Evolutionary conservation across 2,797 vertebrate genomes (phyloP).

Genomic region (Cygnus olor): DNA sequence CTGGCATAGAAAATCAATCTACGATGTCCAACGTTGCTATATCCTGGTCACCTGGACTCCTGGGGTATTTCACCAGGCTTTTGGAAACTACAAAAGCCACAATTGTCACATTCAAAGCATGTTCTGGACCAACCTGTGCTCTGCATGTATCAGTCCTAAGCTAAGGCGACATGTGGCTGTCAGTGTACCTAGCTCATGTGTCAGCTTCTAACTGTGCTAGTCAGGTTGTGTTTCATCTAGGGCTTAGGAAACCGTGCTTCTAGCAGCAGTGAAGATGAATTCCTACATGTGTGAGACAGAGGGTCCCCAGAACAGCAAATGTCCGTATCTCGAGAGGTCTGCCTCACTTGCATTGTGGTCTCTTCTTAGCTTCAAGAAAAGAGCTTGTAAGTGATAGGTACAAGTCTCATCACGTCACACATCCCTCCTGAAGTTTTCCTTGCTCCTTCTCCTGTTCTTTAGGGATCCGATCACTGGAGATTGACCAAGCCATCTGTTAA

Average conservation of each 20-base stretch:
- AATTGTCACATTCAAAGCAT: background rate
- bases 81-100: background rate
- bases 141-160: background rate
- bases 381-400: background rate
- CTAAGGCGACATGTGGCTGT: background rate
- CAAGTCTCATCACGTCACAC: rapidly evolving
- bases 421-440: background rate
- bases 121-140: background rate
- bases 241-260: background rate
- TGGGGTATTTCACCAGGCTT: background rate
- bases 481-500: background rate
- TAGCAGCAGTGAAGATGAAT: background rate
- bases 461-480: rapidly evolving
- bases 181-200: background rate
- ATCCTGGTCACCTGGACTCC: background rate
- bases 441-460: background rate
- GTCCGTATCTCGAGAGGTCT: background rate
- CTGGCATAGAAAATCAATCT: background rate
- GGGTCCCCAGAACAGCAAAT: background rate
- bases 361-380: background rate
- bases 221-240: background rate
- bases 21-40: background rate
- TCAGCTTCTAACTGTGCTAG: background rate
- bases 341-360: background rate
- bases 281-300: background rate